phyloP scores from a whole-genome alignment of 2,113 vertebrate genomes.

The Ciconia maguari region DNA sequence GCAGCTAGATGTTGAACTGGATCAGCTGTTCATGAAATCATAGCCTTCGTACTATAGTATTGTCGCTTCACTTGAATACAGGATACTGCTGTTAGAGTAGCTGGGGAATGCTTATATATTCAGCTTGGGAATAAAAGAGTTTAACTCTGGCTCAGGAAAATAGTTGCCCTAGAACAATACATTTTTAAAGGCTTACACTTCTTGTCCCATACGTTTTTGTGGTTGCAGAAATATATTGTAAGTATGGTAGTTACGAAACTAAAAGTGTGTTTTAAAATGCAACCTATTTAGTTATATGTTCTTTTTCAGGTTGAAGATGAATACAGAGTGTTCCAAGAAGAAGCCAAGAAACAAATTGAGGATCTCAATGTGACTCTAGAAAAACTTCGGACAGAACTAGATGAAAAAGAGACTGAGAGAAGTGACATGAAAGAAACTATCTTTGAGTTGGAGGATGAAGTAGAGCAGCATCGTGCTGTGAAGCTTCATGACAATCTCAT shows the following conservation, averaged over 20 bases:
- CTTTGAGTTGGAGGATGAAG: slow-evolving; percentile 95
- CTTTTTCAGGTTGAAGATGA: slow-evolving; percentile 85
- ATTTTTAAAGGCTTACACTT: not conserved
- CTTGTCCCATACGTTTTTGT: not conserved
- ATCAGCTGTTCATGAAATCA: not conserved
- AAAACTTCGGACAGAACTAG: slow-evolving; percentile 84
- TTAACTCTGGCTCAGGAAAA: not conserved
- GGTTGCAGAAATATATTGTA: not conserved
- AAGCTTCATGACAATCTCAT: slow-evolving; percentile 97
- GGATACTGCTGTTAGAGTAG: not conserved
- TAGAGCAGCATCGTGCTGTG: slow-evolving; percentile 93
- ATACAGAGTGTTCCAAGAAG: slow-evolving; percentile 86
- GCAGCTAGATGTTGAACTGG: not conserved
- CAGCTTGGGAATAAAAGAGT: not conserved
- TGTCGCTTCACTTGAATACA: not conserved
- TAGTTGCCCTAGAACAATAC: not conserved
- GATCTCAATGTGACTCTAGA: slow-evolving; percentile 86
- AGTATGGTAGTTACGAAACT: not conserved
- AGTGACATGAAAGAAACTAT: slow-evolving; percentile 97
- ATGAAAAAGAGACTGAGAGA: slow-evolving; percentile 90
- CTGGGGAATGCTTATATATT: not conserved
- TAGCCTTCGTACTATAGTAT: not conserved
- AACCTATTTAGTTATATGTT: not conserved
- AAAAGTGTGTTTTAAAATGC: not conserved
- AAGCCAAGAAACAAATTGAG: slow-evolving; percentile 87